These are phyloP conservation scores for Cheiracanthium punctorium DNA, from an alignment of 2,888 invertebrate species.

Conservation along the genomic window DNA sequence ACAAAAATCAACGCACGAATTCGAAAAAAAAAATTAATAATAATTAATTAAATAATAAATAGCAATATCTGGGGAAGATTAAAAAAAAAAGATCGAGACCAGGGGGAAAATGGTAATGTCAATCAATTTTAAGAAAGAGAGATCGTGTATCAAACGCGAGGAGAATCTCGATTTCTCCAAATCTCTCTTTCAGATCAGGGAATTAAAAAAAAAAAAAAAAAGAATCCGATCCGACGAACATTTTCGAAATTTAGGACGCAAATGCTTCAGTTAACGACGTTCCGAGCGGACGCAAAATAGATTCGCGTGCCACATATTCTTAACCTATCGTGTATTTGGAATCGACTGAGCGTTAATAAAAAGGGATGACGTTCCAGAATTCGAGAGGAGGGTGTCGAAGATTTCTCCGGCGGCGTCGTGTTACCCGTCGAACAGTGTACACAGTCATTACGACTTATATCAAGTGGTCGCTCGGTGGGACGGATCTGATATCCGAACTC, in stretches of 20 bases:
- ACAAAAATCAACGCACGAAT: too few relatives aligned
- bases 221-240: not conserved
- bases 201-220: too few relatives aligned
- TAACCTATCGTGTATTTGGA: not conserved
- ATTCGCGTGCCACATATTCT: conserved; percentile 49
- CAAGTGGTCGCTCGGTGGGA: not conserved
- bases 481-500: conserved; percentile 29
- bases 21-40: too few relatives aligned
- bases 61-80: too few relatives aligned
- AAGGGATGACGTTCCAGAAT: conserved; percentile 21
- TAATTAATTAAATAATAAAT: too few relatives aligned
- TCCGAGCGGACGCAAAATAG: conserved; percentile 53
- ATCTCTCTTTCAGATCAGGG: not conserved
- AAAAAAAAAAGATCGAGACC: too few relatives aligned
- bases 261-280: conserved; percentile 21
- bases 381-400: not conserved
- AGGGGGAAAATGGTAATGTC: too few relatives aligned
- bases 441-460: conserved; percentile 19
- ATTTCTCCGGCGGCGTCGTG: not conserved
- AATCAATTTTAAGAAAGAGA: not conserved
- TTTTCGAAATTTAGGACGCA: conserved; percentile 23
- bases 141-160: not conserved
- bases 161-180: not conserved
- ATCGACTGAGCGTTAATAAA: conserved; percentile 42
- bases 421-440: conserved; percentile 15